Evolutionary conservation across 2,113 vertebrate genomes (phyloP).

Genomic region (Tursiops truncatus): DNA sequence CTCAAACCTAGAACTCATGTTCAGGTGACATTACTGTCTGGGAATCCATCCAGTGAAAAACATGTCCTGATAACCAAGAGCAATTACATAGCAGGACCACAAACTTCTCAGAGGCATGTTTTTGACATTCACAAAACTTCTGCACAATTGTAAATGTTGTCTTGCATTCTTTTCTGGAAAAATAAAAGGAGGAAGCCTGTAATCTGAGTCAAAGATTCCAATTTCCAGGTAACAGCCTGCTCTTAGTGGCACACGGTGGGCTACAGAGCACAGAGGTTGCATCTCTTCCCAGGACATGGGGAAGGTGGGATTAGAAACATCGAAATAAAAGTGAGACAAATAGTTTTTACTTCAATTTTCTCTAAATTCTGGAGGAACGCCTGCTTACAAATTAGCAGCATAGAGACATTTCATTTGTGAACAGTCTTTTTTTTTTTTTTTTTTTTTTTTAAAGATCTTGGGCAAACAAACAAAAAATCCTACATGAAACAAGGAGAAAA

Average conservation of each 20-base stretch:
- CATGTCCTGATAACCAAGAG: neutral
- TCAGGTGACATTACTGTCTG: neutral
- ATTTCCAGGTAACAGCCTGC: neutral
- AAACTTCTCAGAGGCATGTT: neutral
- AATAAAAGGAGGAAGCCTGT: neutral
- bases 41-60: neutral
- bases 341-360: neutral
- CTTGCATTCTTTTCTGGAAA: neutral
- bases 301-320: neutral
- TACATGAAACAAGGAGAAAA: neutral
- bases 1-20: neutral
- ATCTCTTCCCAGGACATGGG: neutral
- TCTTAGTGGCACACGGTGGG: neutral
- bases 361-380: neutral
- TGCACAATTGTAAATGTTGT: neutral
- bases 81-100: neutral
- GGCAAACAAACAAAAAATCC: conserved; percentile 29
- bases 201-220: neutral
- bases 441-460: neutral
- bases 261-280: neutral
- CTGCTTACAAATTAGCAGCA: neutral
- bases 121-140: neutral
- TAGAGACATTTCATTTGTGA: neutral
- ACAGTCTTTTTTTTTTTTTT: neutral
- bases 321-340: neutral